A percentile compares a stretch with the other conserved stretches of the same genome.
Conservation (phyloP, 1,140 invertebrate genomes). For the Drosophila asahinai region DNA sequence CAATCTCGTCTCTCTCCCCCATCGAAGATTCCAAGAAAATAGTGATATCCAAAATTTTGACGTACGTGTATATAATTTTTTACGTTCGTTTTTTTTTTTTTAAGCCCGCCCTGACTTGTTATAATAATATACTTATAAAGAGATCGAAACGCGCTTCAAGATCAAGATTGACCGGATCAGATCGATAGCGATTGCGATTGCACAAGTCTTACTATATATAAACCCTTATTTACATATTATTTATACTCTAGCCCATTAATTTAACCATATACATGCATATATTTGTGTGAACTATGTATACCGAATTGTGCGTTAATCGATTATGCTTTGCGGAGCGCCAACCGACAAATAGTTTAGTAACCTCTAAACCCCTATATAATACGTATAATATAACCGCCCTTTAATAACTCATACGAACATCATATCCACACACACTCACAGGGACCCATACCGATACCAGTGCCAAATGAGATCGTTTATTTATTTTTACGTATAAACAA, state of each 20-base stretch:
- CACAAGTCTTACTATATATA: conserved; percentile 57
- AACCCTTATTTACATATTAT: conserved; percentile 48
- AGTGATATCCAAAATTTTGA: conserved; percentile 69
- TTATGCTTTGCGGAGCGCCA: conserved; percentile 36
- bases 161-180: conserved; percentile 45
- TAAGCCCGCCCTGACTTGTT: conserved; percentile 41
- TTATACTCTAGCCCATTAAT: conserved; percentile 55
- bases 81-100: conserved; percentile 38
- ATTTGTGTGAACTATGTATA: conserved; percentile 51
- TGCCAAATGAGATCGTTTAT: conserved; percentile 39
- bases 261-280: conserved; percentile 51
- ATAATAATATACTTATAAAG: conserved; percentile 60
- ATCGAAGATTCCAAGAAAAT: conserved; percentile 8
- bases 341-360: conserved; percentile 41
- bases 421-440: conserved; percentile 23
- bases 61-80: conserved; percentile 85
- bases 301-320: conserved; percentile 31
- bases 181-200: conserved; percentile 59
- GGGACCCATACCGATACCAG: conserved; percentile 29
- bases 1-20: background rate
- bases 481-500: conserved; percentile 53
- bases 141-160: conserved; percentile 38
- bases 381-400: conserved; percentile 42
- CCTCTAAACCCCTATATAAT: conserved; percentile 29
- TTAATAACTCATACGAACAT: conserved; percentile 36